Base-by-base conservation (phyloP, 2,888 invertebrate species). In the Apamea anceps region DNA sequence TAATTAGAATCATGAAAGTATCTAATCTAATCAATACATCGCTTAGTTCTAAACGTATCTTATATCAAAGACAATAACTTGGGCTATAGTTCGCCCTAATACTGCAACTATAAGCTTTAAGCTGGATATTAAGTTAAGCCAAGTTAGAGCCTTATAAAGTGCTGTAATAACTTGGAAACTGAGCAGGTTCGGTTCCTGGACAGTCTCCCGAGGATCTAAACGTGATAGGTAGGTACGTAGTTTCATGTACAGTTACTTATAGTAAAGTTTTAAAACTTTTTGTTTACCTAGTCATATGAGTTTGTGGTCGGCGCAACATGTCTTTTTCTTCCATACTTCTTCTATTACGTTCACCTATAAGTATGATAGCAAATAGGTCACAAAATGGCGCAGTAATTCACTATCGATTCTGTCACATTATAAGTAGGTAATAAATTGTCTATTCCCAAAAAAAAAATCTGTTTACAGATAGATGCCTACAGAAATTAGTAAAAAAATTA, bases 91-190 rank as follows among this genome's bases (percentile, higher is more conserved):
- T 77, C 60, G 32, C 62, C 42, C 75, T 77, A 73, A 76, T 70
- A 75, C 74, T 68, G 70, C 73, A 81, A 81, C 79, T 72, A 77
- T 84, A 79, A 86, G 74, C 77, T 21, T 72, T 84, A 84, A 86
- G 77, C 71, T 81, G 71, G 77, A 86, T 81, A 84, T 86, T 73
- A 72, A 85, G 80, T 87, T 86, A 81, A 75, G 72, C 75, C 81
- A 81, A 82, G 79, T 81, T 84, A 84, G 63, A 78, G 83, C 83
- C 79, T 77, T 75, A 79, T 84, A 84, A 84, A 86, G 83, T 78
- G 74, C 73, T 70, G 67, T 80, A 80, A 83, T 80, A 85, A 85
- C 83, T 80, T 83, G 72, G 42, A 65, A 81, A 78, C 86, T 85
- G 72, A 66, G 66, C 63, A 37, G 77, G 74, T 84, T 72, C 18